These are phyloP conservation scores for Zaprionus ghesquierei DNA, from an alignment of 1,140 invertebrate species.

Conservation along the genomic window DNA sequence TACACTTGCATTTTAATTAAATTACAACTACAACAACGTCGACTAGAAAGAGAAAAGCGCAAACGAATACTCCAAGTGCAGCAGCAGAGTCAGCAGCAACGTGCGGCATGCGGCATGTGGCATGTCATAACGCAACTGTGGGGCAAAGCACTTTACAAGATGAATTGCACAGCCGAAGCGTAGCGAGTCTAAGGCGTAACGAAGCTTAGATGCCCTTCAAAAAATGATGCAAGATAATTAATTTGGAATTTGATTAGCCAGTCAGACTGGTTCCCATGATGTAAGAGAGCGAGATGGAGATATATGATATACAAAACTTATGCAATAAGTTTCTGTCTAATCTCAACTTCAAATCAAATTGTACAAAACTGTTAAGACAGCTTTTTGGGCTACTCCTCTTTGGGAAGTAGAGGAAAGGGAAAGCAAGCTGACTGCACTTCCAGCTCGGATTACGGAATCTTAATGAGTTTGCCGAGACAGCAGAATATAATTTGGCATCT, in stretches of 20 bases:
- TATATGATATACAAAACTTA: not conserved
- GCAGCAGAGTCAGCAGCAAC: no score
- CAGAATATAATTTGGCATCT: slow-evolving; percentile 32
- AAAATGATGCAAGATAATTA: not conserved
- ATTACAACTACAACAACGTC: slow-evolving; percentile 43
- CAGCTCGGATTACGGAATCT: not conserved
- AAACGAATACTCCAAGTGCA: slow-evolving; percentile 9
- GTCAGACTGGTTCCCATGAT: not conserved
- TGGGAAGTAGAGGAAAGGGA: not conserved
- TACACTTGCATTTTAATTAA: slow-evolving; percentile 78
- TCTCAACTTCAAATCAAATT: no score
- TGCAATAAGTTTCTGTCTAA: no score
- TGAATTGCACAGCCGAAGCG: slow-evolving; percentile 23
- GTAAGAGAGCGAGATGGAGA: not conserved
- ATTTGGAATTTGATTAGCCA: not conserved
- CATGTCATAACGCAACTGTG: slow-evolving; percentile 7
- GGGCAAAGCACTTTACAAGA: slow-evolving; percentile 18
- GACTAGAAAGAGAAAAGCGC: not conserved
- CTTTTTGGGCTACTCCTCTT: no score
- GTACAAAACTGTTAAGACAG: no score
- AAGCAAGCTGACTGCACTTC: not conserved
- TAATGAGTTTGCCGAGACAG: slow-evolving; percentile 42
- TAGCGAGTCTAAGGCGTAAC: slow-evolving; percentile 20
- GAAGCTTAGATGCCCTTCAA: slow-evolving; percentile 22
- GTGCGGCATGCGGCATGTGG: slow-evolving; percentile 33